Evolutionary conservation across 2,888 invertebrate species (phyloP), one percentile per base, ranked within the genome.

Genomic region (Agrilus biguttatus): DNA sequence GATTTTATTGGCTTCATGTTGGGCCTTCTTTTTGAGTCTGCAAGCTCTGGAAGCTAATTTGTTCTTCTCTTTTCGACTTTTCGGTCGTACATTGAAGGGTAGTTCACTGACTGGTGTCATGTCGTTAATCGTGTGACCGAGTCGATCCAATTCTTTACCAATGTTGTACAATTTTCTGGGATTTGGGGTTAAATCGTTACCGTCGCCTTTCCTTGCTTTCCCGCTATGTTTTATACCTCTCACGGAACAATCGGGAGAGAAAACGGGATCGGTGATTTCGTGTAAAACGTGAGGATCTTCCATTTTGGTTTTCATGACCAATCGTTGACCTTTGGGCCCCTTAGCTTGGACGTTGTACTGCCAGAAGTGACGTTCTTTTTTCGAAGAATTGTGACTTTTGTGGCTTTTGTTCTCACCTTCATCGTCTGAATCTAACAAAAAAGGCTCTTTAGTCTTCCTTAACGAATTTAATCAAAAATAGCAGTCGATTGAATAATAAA

Each of bases 311-410:
- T 87, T 83, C 55, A 90, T 74, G 39, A 88, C 80, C 47, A 91
- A 71, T 49, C 91, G 73, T 64, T 92, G 90, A 36, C 95, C 93
- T 69, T 97, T 93, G 5, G 96, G 93, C 2, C 97, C 95, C 68
- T 97, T 93, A 2, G 95, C 88, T 68, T 96, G 96, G 1, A 95
- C 91, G 70, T 97, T 97, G 66, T 97, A 97, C 65, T 96, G 96
- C 96, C 97, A 97, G 65, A 97, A 96, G 67, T 76, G 95, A 47
- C 83, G 75, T 59, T 91, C 90, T 53, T 82, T 86, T 63, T 86
- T 88, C 42, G 51, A 50, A 39, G 49, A 42, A 35, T 44, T 42
- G 8, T 39, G 13, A 32, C 46, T 43, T 12, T 51, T 47, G n/a
- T 48, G 33, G 39, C 59, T 61, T 41, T 62, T 75, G 45, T 72